phyloP scores from a whole-genome alignment of 2,888 invertebrate species.

The Boloria euphrosyne region DNA sequence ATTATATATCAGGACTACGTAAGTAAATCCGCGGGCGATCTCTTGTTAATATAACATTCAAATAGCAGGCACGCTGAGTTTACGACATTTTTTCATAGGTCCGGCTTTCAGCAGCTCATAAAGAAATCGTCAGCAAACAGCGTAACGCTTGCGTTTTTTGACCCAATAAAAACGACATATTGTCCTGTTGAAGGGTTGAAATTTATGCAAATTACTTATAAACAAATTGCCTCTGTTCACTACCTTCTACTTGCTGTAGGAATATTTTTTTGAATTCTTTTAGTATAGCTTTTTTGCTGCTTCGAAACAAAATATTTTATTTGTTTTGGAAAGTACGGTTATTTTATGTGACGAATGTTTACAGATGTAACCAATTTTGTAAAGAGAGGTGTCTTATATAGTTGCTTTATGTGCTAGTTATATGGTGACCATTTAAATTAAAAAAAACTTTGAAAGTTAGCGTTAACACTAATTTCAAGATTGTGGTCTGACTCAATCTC shows the following conservation, averaged over 20 bases:
- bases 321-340: constrained; percentile 5
- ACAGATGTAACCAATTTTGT: too few species aligned
- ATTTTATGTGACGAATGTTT: constrained; percentile 16
- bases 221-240: constrained; percentile 51
- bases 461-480: too few species aligned
- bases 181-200: constrained; percentile 63
- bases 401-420: too few species aligned
- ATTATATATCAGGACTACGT: background rate
- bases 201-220: constrained; percentile 74
- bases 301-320: background rate
- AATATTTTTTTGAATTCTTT: constrained; percentile 7
- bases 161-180: constrained; percentile 64
- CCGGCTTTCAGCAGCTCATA: constrained; percentile 55
- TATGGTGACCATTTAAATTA: too few species aligned
- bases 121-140: constrained; percentile 59
- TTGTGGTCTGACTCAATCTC: too few species aligned
- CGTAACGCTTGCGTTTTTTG: constrained; percentile 61
- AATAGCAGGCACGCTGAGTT: constrained; percentile 34
- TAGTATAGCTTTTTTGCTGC: background rate
- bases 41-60: constrained; percentile 21
- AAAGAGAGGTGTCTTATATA: too few species aligned
- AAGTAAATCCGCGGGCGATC: background rate
- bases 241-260: constrained; percentile 18
- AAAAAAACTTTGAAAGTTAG: too few species aligned
- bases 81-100: constrained; percentile 42